A percentile compares a stretch with the other conserved stretches of the same genome.
These are phyloP conservation scores for Luffia ferchaultella DNA, from an alignment of 2,888 invertebrate species.

Conservation along the genomic window DNA sequence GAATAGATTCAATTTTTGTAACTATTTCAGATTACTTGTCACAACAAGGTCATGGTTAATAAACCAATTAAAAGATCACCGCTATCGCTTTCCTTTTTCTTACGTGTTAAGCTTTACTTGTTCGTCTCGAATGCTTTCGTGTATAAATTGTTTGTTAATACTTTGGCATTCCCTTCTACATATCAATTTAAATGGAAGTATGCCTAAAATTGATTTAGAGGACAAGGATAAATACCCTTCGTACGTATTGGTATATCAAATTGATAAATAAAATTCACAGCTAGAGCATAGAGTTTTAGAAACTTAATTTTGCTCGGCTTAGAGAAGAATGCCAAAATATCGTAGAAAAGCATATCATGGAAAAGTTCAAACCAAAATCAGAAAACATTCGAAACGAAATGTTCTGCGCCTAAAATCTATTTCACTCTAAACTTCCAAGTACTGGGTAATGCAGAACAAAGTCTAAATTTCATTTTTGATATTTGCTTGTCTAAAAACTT, in stretches of 20 bases:
- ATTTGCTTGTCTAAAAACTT: conserved; percentile 48
- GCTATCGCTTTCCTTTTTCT: conserved; percentile 43
- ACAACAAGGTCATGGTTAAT: neutral
- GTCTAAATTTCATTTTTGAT: conserved; percentile 68
- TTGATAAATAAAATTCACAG: no score
- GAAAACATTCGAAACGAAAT: neutral
- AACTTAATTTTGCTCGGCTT: no score
- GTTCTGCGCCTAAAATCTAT: conserved; percentile 48
- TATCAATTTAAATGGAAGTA: no score
- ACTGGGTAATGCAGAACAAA: conserved; percentile 54
- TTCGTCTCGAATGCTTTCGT: neutral
- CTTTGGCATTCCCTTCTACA: no score
- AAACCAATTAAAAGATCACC: conserved; percentile 18
- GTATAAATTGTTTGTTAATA: no score
- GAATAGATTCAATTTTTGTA: neutral
- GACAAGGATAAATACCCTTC: no score
- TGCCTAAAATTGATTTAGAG: no score
- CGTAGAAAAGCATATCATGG: no score
- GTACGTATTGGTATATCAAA: no score
- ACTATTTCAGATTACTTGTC: neutral
- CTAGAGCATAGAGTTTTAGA: no score
- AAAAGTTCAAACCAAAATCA: no score
- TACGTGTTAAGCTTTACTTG: conserved; percentile 23
- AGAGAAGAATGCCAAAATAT: no score
- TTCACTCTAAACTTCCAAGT: conserved; percentile 21